These are phyloP conservation scores for Lasiommata megera DNA, from an alignment of 2,888 invertebrate genomes.

Conservation along the genomic window DNA sequence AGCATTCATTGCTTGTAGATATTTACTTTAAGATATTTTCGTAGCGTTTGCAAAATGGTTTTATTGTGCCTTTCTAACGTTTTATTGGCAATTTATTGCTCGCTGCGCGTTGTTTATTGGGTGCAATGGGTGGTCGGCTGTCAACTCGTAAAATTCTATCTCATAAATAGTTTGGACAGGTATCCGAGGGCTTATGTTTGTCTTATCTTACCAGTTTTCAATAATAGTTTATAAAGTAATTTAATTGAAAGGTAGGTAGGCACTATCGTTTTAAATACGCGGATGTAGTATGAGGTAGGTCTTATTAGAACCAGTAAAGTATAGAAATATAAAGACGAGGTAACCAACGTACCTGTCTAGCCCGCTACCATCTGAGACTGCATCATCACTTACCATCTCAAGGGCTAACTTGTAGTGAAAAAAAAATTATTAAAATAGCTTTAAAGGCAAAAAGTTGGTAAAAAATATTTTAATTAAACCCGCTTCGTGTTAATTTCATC, in stretches of 20 bases:
- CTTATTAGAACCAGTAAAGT: too few relatives aligned
- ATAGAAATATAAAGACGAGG: too few relatives aligned
- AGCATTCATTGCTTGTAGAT: constrained; percentile 1
- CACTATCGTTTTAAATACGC: too few relatives aligned
- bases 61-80: constrained; percentile 33
- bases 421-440: too few relatives aligned
- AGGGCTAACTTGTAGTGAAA: too few relatives aligned
- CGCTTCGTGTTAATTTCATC: too few relatives aligned
- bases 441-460: too few relatives aligned
- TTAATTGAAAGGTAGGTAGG: too few relatives aligned
- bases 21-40: constrained; percentile 14
- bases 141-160: constrained; percentile 37
- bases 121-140: constrained; percentile 35
- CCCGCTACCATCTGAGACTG: too few relatives aligned
- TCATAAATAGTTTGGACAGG: constrained; percentile 36
- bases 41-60: constrained; percentile 23
- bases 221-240: constrained; percentile 15
- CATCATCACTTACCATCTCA: too few relatives aligned
- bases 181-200: constrained; percentile 31
- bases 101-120: constrained; percentile 34
- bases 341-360: too few relatives aligned
- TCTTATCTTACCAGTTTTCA: constrained; percentile 33
- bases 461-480: too few relatives aligned
- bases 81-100: constrained; percentile 40
- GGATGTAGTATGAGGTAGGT: neutral